Evolutionary conservation across 1,140 invertebrate species (phyloP).

Genomic region (Zaprionus taronus): DNA sequence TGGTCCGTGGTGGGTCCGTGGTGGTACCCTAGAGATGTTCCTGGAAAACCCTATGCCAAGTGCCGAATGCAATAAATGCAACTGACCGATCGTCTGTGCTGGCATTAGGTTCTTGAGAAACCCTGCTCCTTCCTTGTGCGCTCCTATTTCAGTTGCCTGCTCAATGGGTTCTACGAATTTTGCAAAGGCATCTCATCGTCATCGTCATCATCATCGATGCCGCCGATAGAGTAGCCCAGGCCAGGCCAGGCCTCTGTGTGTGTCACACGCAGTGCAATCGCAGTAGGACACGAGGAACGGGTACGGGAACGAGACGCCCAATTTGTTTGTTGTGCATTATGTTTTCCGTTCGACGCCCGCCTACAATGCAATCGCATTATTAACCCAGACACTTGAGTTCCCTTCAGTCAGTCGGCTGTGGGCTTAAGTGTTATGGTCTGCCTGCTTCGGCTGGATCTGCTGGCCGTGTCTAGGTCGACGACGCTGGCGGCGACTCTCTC

Average conservation of each 20-base stretch:
- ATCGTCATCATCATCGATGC: conserved; percentile 20
- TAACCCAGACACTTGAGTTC: conserved; percentile 54
- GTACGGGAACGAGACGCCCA: conserved; percentile 22
- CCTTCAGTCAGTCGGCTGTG: conserved; percentile 35
- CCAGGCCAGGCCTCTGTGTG: neutral
- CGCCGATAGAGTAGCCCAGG: conserved; percentile 14
- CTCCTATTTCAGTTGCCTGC: conserved; percentile 50
- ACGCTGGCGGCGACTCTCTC: neutral
- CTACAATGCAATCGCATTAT: conserved; percentile 53
- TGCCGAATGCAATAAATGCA: conserved; percentile 35
- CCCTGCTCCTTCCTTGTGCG: neutral
- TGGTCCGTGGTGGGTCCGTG: conserved; percentile 13
- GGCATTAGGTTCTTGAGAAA: conserved; percentile 35
- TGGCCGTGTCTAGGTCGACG: conserved; percentile 27
- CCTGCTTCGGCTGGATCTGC: conserved; percentile 1
- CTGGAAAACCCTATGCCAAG: conserved; percentile 29
- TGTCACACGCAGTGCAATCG: conserved; percentile 36
- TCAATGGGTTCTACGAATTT: conserved; percentile 56
- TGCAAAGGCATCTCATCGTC: conserved; percentile 26
- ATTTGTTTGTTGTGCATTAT: conserved; percentile 51
- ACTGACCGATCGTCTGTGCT: conserved; percentile 20
- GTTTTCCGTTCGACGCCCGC: conserved; percentile 10
- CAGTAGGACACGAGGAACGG: conserved; percentile 8
- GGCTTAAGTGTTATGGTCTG: conserved; percentile 30
- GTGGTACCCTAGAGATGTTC: conserved; percentile 35